phyloP scores from a whole-genome alignment of 2,888 invertebrate species.

The Imbricaverruca yamaguchii region DNA sequence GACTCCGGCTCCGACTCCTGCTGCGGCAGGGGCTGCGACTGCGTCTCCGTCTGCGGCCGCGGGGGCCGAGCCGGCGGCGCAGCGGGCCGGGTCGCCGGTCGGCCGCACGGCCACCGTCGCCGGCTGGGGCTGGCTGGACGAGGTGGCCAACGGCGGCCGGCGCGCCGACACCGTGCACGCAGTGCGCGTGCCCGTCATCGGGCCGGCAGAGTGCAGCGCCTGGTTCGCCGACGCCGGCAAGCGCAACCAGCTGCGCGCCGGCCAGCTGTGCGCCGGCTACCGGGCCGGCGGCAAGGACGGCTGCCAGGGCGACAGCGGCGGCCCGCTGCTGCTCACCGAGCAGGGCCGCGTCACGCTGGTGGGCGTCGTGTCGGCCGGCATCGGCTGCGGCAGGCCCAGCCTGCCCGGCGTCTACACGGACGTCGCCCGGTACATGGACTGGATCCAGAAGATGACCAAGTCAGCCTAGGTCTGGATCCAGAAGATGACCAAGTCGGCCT shows the following conservation, averaged over 20 bases:
- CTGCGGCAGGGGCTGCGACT: too few relatives aligned
- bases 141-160: constrained; percentile 25
- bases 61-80: constrained; percentile 37
- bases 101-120: constrained; percentile 35
- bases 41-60: constrained; percentile 26
- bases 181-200: constrained; percentile 35
- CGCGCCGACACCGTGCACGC: constrained; percentile 35
- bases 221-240: constrained; percentile 36
- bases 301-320: constrained; percentile 38
- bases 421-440: constrained; percentile 31
- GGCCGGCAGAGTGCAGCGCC: constrained; percentile 34
- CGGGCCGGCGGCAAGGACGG: constrained; percentile 36
- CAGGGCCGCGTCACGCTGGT: constrained; percentile 34
- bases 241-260: constrained; percentile 33
- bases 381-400: constrained; percentile 37
- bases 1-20: too few relatives aligned
- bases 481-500: too few relatives aligned
- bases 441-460: background rate
- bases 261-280: constrained; percentile 37
- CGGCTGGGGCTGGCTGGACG: constrained; percentile 37
- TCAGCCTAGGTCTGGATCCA: too few relatives aligned
- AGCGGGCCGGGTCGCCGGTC: constrained; percentile 27
- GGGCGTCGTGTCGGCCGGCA: constrained; percentile 37
- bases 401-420: constrained; percentile 37
- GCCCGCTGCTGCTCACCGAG: constrained; percentile 35